A percentile compares a stretch with the other conserved stretches of the same genome.
Conservation (phyloP, 2,888 invertebrate species). For the Ceriagrion tenellum region DNA sequence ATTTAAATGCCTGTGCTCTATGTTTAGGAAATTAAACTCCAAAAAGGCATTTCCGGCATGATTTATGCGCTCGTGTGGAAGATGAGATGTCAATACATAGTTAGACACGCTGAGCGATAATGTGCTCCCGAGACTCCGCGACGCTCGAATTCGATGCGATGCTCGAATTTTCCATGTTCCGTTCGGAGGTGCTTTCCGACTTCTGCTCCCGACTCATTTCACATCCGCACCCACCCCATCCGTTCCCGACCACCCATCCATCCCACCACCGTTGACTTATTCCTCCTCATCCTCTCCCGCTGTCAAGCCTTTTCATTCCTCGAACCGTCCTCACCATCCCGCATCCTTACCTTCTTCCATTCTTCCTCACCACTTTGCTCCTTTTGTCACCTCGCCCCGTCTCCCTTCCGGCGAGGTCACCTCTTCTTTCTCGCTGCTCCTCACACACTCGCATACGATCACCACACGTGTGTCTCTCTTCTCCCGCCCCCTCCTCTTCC, state of each 20-base stretch:
- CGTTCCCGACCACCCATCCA: not conserved
- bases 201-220: not conserved
- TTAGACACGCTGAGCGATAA: not conserved
- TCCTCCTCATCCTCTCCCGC: not conserved
- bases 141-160: not conserved
- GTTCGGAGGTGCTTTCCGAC: not conserved
- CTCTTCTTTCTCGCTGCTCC: not conserved
- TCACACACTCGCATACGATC: not conserved
- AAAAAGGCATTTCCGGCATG: not conserved
- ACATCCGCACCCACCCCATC: not conserved
- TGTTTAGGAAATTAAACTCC: not conserved
- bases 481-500: not conserved
- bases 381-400: not conserved
- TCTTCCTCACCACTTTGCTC: not conserved
- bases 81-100: not conserved
- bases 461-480: no score
- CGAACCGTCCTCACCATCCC: not conserved
- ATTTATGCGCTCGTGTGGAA: not conserved
- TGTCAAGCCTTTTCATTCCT: not conserved
- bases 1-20: not conserved
- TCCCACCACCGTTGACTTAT: not conserved
- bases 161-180: not conserved
- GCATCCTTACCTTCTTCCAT: not conserved
- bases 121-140: not conserved
- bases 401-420: constrained; percentile 36